Evolutionary conservation across 2,888 invertebrate genomes (phyloP), one percentile per base, ranked within the genome.

Genomic region (Nephrotoma appendiculata): DNA sequence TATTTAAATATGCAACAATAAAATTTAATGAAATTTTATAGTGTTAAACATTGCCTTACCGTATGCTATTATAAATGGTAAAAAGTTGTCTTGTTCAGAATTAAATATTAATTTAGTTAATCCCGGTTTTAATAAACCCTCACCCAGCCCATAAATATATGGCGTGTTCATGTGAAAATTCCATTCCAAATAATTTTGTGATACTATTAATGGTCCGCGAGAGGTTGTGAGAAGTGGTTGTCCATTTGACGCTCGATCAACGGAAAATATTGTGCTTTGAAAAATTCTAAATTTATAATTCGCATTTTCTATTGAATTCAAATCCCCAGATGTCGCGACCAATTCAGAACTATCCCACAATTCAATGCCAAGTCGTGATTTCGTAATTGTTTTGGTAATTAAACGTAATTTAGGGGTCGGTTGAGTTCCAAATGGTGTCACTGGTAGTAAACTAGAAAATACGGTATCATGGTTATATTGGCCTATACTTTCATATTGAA

Each of bases 111-210:
- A n/a, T 15, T 52, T 52, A 11, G 6, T 42, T 42, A 57, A 7
- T 52, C 86, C 57, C 0, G 86, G 57, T 19, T 84, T 86, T 85
- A 87, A 85, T 43, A 41, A 4, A n/a, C 83, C 83, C 41, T 83
- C 86, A 44, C 87, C 87, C 5, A 87, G 86, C 31, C 87, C 87
- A 44, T 44, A 86, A 48, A 87, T 43, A 41, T 86, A 44, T 6
- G 41, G 31, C 9, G 83, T 85, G 6, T 83, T 83, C 41, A 87
- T 12, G 83, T 86, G 52, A 45, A 87, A 15, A 71, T 48, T 87
- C 87, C 87, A 87, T 42, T 87, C 87, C 9, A 87, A 86, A 83
- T 57, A 87, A 31, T 86, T 86, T 41, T 87, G 71, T 42, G 86
- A 86, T 5, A 84, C 87, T 43, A 87, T 87, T 15, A 87, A 83